phyloP scores from a whole-genome alignment of 1,140 invertebrate genomes.

The Doryteuthis pealeii region DNA sequence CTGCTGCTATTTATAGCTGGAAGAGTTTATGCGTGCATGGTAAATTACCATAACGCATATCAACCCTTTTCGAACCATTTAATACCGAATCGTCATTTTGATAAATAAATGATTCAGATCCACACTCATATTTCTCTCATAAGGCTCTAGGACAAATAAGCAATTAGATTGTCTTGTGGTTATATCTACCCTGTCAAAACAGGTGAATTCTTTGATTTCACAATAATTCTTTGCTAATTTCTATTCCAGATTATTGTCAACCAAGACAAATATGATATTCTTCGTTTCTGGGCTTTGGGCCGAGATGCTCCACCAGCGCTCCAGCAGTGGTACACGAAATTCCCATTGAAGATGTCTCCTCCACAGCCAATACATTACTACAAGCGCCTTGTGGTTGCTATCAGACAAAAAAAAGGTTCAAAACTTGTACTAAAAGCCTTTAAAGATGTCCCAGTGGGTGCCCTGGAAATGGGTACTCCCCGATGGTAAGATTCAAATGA shows the following conservation, averaged over 20 bases:
- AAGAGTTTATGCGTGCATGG: no score
- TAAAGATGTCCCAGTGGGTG: conserved; percentile 53
- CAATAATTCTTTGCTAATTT: no score
- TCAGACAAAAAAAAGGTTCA: conserved; percentile 52
- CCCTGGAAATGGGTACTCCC: conserved; percentile 55
- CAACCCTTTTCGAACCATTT: no score
- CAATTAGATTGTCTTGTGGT: no score
- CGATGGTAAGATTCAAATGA: conserved; percentile 51
- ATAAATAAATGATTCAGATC: no score
- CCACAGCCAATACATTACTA: conserved; percentile 44
- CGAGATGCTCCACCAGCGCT: conserved; percentile 33
- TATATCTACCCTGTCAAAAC: no score
- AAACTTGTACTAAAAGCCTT: conserved; percentile 56
- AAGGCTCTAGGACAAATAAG: no score
- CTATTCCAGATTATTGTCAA: conserved; percentile 52
- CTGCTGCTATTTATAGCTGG: no score
- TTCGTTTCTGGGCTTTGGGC: conserved; percentile 56
- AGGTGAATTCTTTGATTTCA: no score
- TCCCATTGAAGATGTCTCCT: conserved; percentile 19
- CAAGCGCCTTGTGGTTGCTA: conserved; percentile 54
- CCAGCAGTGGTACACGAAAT: conserved; percentile 32
- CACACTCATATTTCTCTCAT: no score
- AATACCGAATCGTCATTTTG: no score
- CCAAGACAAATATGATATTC: conserved; percentile 49
- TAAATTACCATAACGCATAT: no score